phyloP scores from a whole-genome alignment of 2,888 invertebrate species.

The Phengaris arion region DNA sequence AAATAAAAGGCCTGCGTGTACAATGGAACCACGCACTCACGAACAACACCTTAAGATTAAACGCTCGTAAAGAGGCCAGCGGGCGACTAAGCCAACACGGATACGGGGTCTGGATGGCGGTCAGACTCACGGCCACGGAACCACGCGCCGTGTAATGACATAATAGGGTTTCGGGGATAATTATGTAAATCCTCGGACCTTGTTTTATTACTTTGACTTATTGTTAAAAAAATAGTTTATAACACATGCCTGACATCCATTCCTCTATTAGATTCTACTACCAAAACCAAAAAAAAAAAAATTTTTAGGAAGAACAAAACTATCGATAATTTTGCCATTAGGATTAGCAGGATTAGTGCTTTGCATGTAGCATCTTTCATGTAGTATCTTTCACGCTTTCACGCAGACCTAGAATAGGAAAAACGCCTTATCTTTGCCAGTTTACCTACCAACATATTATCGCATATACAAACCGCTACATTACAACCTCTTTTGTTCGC shows the following conservation, averaged over 20 bases:
- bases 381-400: no score
- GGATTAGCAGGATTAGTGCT: no score
- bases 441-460: not conserved
- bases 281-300: no score
- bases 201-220: not conserved
- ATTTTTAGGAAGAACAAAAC: no score
- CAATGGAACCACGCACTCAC: slow-evolving; percentile 45
- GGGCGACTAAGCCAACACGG: slow-evolving; percentile 53
- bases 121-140: slow-evolving; percentile 28
- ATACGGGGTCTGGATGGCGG: slow-evolving; percentile 61
- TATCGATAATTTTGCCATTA: no score
- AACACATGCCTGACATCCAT: not conserved
- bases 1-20: not conserved
- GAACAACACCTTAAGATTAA: slow-evolving; percentile 65
- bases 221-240: not conserved
- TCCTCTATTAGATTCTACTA: no score
- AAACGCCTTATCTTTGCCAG: no score
- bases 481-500: not conserved
- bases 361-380: no score
- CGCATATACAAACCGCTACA: not conserved
- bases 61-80: slow-evolving; percentile 71
- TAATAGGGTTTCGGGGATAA: not conserved
- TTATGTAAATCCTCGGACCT: not conserved
- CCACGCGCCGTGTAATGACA: slow-evolving; percentile 22
- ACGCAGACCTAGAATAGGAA: no score